These are phyloP conservation scores for Drosophila austrosaltans DNA, from an alignment of 2,888 invertebrate genomes.

Conservation along the genomic window DNA sequence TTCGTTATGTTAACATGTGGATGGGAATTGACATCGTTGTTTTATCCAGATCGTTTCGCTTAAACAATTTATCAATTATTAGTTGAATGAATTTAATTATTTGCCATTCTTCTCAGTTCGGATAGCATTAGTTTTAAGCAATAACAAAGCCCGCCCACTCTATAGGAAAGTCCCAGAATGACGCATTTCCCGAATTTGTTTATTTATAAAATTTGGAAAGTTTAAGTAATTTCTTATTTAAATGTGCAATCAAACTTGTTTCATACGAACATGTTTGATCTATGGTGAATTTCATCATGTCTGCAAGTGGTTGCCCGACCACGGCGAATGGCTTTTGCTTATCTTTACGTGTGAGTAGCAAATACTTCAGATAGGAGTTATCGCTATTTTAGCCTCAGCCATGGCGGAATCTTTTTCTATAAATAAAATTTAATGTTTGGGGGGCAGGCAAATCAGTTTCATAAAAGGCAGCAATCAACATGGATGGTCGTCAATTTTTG, in stretches of 20 bases:
- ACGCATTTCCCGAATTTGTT: too few relatives aligned
- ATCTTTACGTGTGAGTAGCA: not conserved
- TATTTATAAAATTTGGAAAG: too few relatives aligned
- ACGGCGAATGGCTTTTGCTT: not conserved
- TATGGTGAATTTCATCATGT: not conserved
- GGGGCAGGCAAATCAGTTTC: not conserved
- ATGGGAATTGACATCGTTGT: too few relatives aligned
- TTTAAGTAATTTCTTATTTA: not conserved
- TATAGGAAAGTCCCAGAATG: too few relatives aligned
- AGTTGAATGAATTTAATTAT: too few relatives aligned
- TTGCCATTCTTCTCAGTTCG: too few relatives aligned
- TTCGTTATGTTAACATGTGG: too few relatives aligned
- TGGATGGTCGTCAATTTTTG: slow-evolving; percentile 11
- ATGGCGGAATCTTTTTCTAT: not conserved
- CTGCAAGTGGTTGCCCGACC: not conserved
- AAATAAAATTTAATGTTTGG: not conserved
- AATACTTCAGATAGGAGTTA: not conserved
- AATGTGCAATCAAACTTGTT: not conserved
- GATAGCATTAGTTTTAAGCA: too few relatives aligned
- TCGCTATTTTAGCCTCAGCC: too few relatives aligned
- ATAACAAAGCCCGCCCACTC: too few relatives aligned
- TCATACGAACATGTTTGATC: not conserved
- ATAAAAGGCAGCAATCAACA: not conserved
- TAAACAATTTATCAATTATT: too few relatives aligned
- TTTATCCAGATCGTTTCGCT: too few relatives aligned